Conservation (phyloP, 2,113 vertebrate genomes). For the Chloropsis hardwickii region DNA sequence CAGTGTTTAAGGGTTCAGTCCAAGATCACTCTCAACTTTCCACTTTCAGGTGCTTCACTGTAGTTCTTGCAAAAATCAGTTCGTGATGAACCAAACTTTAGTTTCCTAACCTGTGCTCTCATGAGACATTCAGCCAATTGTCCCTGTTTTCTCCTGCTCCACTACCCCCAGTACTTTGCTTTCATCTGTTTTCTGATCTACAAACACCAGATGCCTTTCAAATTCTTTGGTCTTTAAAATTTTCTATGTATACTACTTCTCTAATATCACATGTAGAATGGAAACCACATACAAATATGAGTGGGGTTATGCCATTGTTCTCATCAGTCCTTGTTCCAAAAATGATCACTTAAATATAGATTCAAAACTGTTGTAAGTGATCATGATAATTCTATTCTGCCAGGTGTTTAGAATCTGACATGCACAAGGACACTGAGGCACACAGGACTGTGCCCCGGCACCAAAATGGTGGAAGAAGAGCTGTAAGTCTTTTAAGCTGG, state of each 20-base stretch:
- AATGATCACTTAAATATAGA: not conserved
- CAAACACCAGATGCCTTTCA: not conserved
- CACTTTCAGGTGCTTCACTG: rapidly evolving
- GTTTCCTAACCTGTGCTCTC: not conserved
- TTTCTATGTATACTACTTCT: not conserved
- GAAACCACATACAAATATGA: not conserved
- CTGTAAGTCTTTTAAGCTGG: not conserved
- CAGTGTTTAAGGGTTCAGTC: not conserved
- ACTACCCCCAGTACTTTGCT: not conserved
- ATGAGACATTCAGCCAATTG: not conserved
- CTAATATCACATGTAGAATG: not conserved
- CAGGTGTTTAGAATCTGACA: not conserved
- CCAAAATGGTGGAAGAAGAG: not conserved
- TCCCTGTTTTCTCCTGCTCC: not conserved
- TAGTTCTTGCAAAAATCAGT: not conserved
- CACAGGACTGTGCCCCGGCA: rapidly evolving
- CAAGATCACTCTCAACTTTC: not conserved
- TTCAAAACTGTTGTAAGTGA: not conserved
- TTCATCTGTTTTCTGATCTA: not conserved
- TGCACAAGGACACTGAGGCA: not conserved
- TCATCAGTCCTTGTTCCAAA: not conserved
- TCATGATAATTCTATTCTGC: not conserved
- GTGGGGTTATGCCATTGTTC: not conserved
- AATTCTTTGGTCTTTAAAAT: not conserved
- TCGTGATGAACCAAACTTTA: not conserved